A percentile compares a stretch with the other conserved stretches of the same genome.
These are phyloP conservation scores for Anas georgica DNA, from an alignment of 2,797 vertebrate genomes.

Conservation along the genomic window DNA sequence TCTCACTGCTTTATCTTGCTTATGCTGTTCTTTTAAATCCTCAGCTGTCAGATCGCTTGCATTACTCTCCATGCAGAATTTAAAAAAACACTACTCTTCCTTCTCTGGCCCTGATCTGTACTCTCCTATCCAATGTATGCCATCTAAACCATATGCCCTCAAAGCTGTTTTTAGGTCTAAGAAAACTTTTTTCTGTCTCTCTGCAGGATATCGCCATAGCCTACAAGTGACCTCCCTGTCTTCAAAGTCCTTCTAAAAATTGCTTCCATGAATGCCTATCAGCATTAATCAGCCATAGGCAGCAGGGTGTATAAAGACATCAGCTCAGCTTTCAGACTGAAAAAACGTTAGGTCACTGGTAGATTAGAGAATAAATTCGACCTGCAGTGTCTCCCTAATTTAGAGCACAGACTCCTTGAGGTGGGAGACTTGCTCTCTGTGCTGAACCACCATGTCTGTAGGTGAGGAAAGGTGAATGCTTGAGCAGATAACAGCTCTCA, in stretches of 20 bases:
- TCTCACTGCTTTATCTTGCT: not conserved
- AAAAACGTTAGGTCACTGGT: slow-evolving; percentile 6
- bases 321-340: not conserved
- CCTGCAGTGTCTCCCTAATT: not conserved
- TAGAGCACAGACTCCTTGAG: not conserved
- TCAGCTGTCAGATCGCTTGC: not conserved
- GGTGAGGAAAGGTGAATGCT: not conserved
- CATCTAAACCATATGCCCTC: not conserved
- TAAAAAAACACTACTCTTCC: not conserved
- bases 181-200: not conserved
- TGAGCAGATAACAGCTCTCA: not conserved
- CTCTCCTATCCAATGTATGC: not conserved
- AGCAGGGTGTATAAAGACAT: slow-evolving; percentile 38
- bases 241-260: slow-evolving; percentile 56
- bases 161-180: not conserved
- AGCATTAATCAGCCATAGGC: slow-evolving; percentile 54
- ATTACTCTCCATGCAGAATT: not conserved
- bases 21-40: not conserved
- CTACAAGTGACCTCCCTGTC: slow-evolving; percentile 35
- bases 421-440: not conserved
- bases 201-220: not conserved
- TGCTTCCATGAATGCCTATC: not conserved
- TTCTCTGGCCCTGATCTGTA: not conserved
- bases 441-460: not conserved
- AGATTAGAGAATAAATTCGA: slow-evolving; percentile 1